phyloP scores from a whole-genome alignment of 2,888 invertebrate species.

The Acleris holmiana region DNA sequence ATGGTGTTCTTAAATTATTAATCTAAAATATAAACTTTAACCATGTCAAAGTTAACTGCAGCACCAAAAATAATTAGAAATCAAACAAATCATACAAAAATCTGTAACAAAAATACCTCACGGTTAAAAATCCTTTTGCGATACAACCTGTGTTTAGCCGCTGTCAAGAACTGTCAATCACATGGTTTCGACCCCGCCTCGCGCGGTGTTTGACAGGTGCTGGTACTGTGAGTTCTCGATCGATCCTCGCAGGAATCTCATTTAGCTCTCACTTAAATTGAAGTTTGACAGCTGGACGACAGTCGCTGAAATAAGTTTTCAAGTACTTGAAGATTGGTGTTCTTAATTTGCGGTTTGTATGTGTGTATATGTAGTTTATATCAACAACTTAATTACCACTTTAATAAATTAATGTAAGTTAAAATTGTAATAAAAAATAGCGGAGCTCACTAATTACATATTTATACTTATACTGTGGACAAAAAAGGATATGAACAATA shows the following conservation, averaged over 20 bases:
- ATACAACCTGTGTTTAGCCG: constrained; percentile 79
- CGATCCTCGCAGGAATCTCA: constrained; percentile 1
- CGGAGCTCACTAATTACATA: no score
- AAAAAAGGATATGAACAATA: no score
- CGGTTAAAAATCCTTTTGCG: constrained; percentile 68
- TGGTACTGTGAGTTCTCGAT: constrained; percentile 39
- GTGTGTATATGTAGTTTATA: no score
- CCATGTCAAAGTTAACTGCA: not conserved
- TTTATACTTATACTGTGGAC: no score
- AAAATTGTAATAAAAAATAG: no score
- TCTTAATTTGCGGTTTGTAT: no score
- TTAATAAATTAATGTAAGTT: no score
- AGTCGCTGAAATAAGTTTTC: not conserved
- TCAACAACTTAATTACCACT: no score
- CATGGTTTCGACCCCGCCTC: constrained; percentile 50
- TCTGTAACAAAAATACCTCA: constrained; percentile 44
- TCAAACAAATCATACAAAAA: constrained; percentile 42
- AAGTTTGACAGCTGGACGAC: not conserved
- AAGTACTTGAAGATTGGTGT: not conserved
- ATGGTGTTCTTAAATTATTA: no score
- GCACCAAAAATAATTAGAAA: constrained; percentile 16
- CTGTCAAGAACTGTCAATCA: constrained; percentile 80
- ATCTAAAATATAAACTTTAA: not conserved
- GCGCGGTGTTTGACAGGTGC: constrained; percentile 45
- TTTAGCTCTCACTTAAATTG: not conserved